Conservation (phyloP, 2,888 invertebrate genomes). For the Rotaria magnacalcarata region DNA sequence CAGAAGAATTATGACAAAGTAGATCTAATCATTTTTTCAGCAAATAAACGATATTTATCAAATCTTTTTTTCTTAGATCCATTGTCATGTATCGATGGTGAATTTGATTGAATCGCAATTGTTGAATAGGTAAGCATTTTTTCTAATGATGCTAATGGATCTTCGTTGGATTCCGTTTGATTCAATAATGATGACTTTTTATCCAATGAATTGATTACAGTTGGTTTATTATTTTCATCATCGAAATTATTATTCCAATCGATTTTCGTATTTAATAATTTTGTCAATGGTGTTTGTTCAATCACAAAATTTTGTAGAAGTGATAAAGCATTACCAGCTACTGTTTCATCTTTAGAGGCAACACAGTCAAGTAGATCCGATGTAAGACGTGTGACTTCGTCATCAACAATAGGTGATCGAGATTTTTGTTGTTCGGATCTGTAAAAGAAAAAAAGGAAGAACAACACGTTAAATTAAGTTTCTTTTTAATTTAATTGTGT, state of each 20-base stretch:
- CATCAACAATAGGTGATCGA: background rate
- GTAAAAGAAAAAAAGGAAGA: background rate
- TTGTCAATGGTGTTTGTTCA: background rate
- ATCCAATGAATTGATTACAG: background rate
- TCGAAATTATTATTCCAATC: conserved; percentile 8
- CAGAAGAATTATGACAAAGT: background rate
- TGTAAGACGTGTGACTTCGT: background rate
- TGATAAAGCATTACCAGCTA: background rate
- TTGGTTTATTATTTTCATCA: background rate
- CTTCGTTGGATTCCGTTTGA: background rate
- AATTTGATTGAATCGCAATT: background rate
- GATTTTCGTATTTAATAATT: background rate
- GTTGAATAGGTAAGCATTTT: background rate
- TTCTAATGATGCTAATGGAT: conserved; percentile 7
- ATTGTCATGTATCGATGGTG: background rate
- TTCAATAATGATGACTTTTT: background rate
- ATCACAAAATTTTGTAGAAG: conserved; percentile 28
- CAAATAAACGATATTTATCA: conserved; percentile 31
- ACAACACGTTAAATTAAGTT: no score
- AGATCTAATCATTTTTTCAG: background rate
- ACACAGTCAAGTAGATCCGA: background rate
- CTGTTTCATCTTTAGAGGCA: background rate
- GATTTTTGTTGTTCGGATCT: background rate
- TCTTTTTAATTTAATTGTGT: no score
- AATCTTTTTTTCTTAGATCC: background rate